Evolutionary conservation across 2,113 vertebrate species (phyloP).

Genomic region (Microtus montanus): DNA sequence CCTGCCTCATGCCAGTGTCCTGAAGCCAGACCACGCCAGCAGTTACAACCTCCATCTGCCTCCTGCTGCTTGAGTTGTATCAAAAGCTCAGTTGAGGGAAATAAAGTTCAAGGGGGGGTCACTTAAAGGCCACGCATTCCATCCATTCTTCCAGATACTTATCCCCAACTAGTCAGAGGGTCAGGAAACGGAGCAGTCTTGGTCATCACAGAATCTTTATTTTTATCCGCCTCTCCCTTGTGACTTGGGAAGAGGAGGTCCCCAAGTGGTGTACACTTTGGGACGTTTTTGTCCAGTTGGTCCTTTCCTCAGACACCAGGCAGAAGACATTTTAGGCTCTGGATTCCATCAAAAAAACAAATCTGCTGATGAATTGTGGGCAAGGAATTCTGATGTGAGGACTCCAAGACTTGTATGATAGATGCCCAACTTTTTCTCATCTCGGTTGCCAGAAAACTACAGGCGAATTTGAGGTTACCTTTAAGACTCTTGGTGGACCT

Average conservation of each 20-base stretch:
- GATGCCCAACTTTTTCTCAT: neutral
- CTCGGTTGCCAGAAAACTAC: neutral
- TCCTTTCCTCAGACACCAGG: neutral
- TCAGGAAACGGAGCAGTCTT: constrained; percentile 10
- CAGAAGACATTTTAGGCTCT: neutral
- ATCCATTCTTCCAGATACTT: constrained; percentile 74
- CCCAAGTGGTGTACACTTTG: neutral
- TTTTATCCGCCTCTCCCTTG: neutral
- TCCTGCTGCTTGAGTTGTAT: constrained; percentile 71
- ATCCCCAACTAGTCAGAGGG: constrained; percentile 43
- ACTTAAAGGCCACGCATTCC: constrained; percentile 80
- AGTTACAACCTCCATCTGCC: constrained; percentile 61
- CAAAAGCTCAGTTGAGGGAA: constrained; percentile 79
- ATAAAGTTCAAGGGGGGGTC: constrained; percentile 78
- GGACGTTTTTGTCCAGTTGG: neutral
- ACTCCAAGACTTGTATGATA: neutral
- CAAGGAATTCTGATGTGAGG: neutral
- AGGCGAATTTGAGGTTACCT: neutral
- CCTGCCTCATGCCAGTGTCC: neutral
- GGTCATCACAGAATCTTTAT: constrained; percentile 10
- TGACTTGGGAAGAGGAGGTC: neutral
- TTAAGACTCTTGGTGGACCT: neutral
- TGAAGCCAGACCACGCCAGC: constrained; percentile 63
- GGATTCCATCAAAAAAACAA: neutral
- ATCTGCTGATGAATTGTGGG: neutral